Evolutionary conservation across 2,113 vertebrate species (phyloP).

Genomic region (Irena cyanogastra): DNA sequence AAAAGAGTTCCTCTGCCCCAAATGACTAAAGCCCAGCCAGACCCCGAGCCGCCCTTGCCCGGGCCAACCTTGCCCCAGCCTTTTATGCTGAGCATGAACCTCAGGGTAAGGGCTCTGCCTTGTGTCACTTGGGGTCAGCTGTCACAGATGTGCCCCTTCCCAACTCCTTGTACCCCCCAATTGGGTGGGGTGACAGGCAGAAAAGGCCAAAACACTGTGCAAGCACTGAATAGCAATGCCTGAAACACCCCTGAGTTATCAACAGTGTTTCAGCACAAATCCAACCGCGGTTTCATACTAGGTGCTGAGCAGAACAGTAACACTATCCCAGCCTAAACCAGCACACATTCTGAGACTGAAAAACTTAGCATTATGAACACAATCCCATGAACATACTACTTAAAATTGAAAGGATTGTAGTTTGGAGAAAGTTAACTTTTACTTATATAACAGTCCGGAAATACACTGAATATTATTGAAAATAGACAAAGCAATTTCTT

Average conservation of each 20-base stretch:
- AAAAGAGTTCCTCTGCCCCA: background rate
- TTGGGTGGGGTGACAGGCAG: background rate
- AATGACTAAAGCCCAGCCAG: background rate
- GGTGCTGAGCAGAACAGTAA: background rate
- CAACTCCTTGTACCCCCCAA: background rate
- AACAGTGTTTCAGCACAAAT: background rate
- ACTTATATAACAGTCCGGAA: background rate
- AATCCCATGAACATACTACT: background rate
- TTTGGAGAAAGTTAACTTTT: background rate
- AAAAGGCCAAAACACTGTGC: background rate
- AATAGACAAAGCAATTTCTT: background rate
- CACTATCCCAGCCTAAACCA: background rate
- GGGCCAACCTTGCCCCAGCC: background rate
- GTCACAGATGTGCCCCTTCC: background rate
- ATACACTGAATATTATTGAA: background rate
- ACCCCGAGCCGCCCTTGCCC: accelerated
- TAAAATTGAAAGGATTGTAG: background rate
- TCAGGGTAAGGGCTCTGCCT: background rate
- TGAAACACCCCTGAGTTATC: background rate
- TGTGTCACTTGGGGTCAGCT: background rate
- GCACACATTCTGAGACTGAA: background rate
- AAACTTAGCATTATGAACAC: background rate
- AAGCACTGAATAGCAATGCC: background rate
- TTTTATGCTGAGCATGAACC: background rate
- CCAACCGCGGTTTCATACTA: background rate